These are phyloP conservation scores for Rambutsinella grinnellia DNA, from an alignment of 2,888 invertebrate species.

Conservation along the genomic window DNA sequence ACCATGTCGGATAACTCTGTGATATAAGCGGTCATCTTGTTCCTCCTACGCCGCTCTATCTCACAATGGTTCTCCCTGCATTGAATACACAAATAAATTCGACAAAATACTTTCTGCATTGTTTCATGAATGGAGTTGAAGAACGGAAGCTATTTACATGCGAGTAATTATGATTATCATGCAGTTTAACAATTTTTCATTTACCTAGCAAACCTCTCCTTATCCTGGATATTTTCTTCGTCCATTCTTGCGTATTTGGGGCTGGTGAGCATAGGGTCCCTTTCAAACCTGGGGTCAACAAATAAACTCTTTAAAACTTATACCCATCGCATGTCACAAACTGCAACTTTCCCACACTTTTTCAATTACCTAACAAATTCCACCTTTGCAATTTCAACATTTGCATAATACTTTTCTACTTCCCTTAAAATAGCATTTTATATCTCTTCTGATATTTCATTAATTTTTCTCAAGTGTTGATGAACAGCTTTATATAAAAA, in stretches of 20 bases:
- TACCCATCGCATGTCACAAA: neutral
- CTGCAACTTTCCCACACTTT: neutral
- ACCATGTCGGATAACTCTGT: constrained; percentile 99
- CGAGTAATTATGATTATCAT: constrained; percentile 12
- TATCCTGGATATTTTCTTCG: constrained; percentile 95
- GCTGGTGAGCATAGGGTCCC: constrained; percentile 45
- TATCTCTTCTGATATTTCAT: no score
- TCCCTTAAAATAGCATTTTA: no score
- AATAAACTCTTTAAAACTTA: constrained; percentile 2
- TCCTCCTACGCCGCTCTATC: constrained; percentile 96
- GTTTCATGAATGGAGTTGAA: constrained; percentile 3
- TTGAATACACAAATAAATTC: constrained; percentile 67
- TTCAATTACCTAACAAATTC: no score
- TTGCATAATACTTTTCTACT: no score
- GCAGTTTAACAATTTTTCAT: constrained; percentile 67
- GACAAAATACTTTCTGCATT: constrained; percentile 65
- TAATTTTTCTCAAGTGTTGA: no score
- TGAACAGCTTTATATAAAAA: no score
- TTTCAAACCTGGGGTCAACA: constrained; percentile 63
- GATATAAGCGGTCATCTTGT: constrained; percentile 99
- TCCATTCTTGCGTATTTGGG: constrained; percentile 89
- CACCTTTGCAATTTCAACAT: no score
- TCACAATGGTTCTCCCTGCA: constrained; percentile 99
- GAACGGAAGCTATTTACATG: constrained; percentile 42
- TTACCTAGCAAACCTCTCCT: constrained; percentile 96